Base-by-base conservation (phyloP, 2,888 invertebrate genomes). In the Malthinus flaveolus region DNA sequence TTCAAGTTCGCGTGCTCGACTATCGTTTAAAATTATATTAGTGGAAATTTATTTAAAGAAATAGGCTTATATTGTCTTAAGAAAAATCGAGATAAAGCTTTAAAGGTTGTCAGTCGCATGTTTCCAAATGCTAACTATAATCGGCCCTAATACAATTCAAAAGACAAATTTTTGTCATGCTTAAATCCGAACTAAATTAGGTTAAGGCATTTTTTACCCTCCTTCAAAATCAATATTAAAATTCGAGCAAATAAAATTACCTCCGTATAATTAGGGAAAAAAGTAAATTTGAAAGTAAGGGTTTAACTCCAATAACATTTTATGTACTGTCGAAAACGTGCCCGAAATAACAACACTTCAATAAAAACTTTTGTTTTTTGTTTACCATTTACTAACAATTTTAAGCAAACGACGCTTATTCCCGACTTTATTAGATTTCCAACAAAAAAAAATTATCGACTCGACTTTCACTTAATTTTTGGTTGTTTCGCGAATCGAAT, bases 221-320 rank as follows among this genome's bases (percentile, higher is more conserved):
- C 34, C 10, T 35, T 11, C 32, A 46, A 47, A 47, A 35, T 34
- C 47, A 47, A 47, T 23, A 47, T 47, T 47, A 34, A 47, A 35
- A 34, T 47, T 34, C 23, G 47, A 39, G 44, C 33, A 36, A 53
- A 39, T 32, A 47, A 47, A 53, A 47, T 47, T 37, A 47, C 37
- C 32, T 47, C 47, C 32, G 53, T 32, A 37, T 53, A 44, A 45
- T 53, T 45, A 23, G 39, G 11, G 15, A 37, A 12, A 53, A 32
- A 47, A 37, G 69, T 68, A 71, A 68, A 68, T 68, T 66, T 65
- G 69, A 68, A 69, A 63, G 66, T 68, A 63, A 63, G 68, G 67
- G 66, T 68, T 68, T 71, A 67, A 70, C 70, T 68, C 68, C 70
- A 72, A 71, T 72, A 70, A 71, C 65, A 66, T 71, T 71, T 70